Conservation (phyloP, 2,113 vertebrate species). For the Carettochelys insculpta region DNA sequence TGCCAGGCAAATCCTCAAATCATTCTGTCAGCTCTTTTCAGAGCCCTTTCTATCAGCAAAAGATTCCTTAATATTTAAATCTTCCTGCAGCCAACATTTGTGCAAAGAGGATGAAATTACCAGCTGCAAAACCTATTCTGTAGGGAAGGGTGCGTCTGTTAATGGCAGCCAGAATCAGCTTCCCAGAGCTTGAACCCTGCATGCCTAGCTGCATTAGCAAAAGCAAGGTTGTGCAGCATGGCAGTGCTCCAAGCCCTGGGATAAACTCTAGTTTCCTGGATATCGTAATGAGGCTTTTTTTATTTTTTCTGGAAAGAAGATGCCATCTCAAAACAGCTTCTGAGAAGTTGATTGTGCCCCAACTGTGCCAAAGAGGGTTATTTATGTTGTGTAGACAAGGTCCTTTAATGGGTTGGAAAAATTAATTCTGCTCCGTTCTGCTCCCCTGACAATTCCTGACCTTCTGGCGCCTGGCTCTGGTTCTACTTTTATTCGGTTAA, state of each 20-base stretch:
- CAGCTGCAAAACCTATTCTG: neutral
- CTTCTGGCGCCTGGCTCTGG: rapidly evolving
- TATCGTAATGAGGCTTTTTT: neutral
- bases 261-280: neutral
- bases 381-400: neutral
- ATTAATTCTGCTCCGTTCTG: neutral
- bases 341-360: neutral
- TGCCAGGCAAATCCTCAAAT: neutral
- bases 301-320: slow-evolving; percentile 6
- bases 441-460: neutral
- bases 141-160: neutral
- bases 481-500: neutral
- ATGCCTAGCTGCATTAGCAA: neutral
- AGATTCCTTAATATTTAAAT: neutral
- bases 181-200: neutral
- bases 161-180: neutral
- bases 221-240: neutral
- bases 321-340: neutral
- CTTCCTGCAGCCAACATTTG: neutral
- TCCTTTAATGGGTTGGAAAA: neutral
- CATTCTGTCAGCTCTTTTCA: neutral
- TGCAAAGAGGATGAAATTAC: neutral
- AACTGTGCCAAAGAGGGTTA: neutral
- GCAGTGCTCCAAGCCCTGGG: neutral
- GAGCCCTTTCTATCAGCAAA: neutral